Conservation (phyloP, 2,888 invertebrate species). For the Amblyteles armatorius region DNA sequence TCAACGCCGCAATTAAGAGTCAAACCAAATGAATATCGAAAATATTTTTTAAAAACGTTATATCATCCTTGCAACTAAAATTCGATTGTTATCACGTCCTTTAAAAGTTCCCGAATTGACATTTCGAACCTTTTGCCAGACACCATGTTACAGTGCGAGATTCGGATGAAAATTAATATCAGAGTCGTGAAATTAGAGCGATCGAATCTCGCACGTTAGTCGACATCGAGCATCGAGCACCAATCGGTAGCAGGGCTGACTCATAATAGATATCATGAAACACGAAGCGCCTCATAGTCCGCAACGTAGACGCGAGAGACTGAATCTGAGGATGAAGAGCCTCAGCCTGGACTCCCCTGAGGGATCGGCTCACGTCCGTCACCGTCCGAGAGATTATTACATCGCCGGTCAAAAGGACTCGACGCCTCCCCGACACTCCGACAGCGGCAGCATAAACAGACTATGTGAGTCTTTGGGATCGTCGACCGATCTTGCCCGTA, state of each 20-base stretch:
- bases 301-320: constrained; percentile 92
- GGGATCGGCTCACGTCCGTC: constrained; percentile 93
- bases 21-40: too few species aligned
- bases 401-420: constrained; percentile 78
- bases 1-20: too few species aligned
- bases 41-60: neutral
- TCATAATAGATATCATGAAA: constrained; percentile 78
- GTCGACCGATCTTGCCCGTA: neutral
- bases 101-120: neutral
- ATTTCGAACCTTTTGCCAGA: neutral
- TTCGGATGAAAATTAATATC: constrained; percentile 18
- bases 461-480: constrained; percentile 77
- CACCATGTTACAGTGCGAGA: neutral
- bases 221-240: constrained; percentile 74
- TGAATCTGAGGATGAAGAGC: constrained; percentile 99
- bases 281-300: constrained; percentile 97
- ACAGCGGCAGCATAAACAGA: constrained; percentile 83
- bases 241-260: constrained; percentile 74
- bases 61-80: neutral
- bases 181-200: constrained; percentile 63
- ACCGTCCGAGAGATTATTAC: constrained; percentile 87
- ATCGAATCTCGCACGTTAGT: constrained; percentile 71
- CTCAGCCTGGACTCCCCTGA: constrained; percentile 98
- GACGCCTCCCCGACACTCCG: constrained; percentile 82
- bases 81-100: neutral